Evolutionary conservation across 2,113 vertebrate genomes (phyloP).

Genomic region (Stigmatopora argus): DNA sequence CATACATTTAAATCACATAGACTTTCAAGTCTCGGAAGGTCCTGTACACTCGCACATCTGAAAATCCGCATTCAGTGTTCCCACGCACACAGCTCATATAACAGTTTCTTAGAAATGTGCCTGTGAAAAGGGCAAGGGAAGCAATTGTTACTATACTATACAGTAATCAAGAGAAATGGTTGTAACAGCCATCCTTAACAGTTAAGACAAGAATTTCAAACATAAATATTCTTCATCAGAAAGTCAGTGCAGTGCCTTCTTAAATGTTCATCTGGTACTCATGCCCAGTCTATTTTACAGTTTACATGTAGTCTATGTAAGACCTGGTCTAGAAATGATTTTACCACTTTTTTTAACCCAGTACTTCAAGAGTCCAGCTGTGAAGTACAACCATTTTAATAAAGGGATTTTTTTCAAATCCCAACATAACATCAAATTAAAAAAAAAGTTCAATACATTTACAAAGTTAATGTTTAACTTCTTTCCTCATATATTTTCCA

Average conservation of each 20-base stretch:
- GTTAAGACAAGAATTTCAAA: slow-evolving; percentile 66
- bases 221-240: slow-evolving; percentile 79
- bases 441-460: slow-evolving; percentile 71
- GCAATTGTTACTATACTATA: slow-evolving; percentile 48
- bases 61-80: slow-evolving; percentile 23
- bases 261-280: slow-evolving; percentile 53
- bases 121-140: slow-evolving; percentile 43
- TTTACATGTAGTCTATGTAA: slow-evolving; percentile 45
- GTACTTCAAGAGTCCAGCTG: slow-evolving; percentile 88
- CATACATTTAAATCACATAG: slow-evolving; percentile 55
- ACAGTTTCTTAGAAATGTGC: slow-evolving; percentile 30
- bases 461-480: slow-evolving; percentile 54
- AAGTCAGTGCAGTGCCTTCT: slow-evolving; percentile 74
- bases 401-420: slow-evolving; percentile 1
- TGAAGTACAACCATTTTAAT: slow-evolving; percentile 79
- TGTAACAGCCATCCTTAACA: slow-evolving; percentile 62
- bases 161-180: slow-evolving; percentile 32
- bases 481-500: slow-evolving; percentile 49
- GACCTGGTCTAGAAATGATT: slow-evolving; percentile 57
- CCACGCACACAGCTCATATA: slow-evolving; percentile 29
- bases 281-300: slow-evolving; percentile 28
- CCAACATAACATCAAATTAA: slow-evolving; percentile 35
- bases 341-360: slow-evolving; percentile 57
- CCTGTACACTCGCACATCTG: slow-evolving; percentile 17
- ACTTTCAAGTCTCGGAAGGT: slow-evolving; percentile 43